Base-by-base conservation (phyloP, 30 jellyfish, hydroid and myxozoan genomes). In the Pelagia noctiluca region DNA sequence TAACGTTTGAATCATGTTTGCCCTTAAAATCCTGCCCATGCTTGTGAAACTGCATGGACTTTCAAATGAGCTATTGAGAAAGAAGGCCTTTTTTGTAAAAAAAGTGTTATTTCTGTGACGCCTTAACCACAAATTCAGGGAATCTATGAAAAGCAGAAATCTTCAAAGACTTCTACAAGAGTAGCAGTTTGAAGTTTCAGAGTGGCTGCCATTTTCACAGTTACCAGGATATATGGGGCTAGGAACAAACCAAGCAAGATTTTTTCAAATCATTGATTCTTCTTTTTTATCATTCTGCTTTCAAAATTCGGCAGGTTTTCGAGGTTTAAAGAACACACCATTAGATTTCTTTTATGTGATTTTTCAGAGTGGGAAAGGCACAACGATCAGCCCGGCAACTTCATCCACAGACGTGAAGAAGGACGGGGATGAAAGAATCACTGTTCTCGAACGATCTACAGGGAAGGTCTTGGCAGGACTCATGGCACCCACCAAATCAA, bases 401-500 rank as follows among this genome's bases (percentile, higher is more conserved):
- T 83, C 96, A 28, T 33, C 93, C 2, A 89, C 87, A n/a, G 94
- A 82, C 50, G 12, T 19, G 2, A 5, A 82, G 33, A 71, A 50
- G 34, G 70, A 80, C 28, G 54, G 83, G 37, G 87, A 92, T 33
- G 99, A 94, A 13, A 33, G 99, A 1, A 88, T 94, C 46, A 89
- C 99, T 1, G 99, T 94, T 37, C 66, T 88, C 34, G 98, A 94
- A 54, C 83, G 89, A 53, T 68, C 99, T 0, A 63, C 99, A 26
- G 97, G 97, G 37, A 94, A 84, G 53, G 89, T 94, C 13, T 80
- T 94, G 5, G 99, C 99, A 29, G 99, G 99, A 26, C 96, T 94
- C 0, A 94, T 94, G 97, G 99, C 99, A 0, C 99, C 99, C 7
- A 88, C 99, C 2, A 88, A 88, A 76, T 86, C 88, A 63, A 75